phyloP scores from a whole-genome alignment of 2,113 vertebrate species.

The Tringa solitaria region DNA sequence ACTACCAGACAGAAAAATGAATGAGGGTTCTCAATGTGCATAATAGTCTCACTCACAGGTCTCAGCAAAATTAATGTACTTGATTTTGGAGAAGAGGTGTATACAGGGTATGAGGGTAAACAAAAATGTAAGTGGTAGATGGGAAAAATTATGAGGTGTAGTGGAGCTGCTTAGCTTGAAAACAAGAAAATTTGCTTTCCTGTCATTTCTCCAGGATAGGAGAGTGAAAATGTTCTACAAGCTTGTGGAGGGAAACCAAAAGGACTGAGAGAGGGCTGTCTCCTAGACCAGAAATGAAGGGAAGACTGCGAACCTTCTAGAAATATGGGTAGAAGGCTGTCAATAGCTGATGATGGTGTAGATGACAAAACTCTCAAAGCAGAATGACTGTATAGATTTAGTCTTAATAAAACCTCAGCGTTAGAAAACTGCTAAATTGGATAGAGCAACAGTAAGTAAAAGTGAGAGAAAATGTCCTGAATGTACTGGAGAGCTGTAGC shows the following conservation, averaged over 20 bases:
- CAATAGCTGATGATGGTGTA: not conserved
- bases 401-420: not conserved
- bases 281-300: not conserved
- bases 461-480: not conserved
- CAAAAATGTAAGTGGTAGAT: not conserved
- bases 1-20: not conserved
- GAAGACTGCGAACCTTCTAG: not conserved
- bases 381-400: not conserved
- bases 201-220: not conserved
- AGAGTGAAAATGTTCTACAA: not conserved
- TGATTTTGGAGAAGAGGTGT: not conserved
- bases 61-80: not conserved
- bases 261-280: not conserved
- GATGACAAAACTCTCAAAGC: not conserved
- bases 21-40: not conserved
- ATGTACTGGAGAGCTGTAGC: not conserved
- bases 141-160: not conserved
- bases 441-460: not conserved
- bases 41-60: not conserved
- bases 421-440: not conserved
- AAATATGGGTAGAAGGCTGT: not conserved
- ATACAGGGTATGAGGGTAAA: not conserved
- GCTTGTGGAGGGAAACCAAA: not conserved
- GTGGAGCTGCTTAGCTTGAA: not conserved
- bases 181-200: not conserved